Base-by-base conservation (phyloP, 2,888 invertebrate species). In the Brachypalpus laphriformis region DNA sequence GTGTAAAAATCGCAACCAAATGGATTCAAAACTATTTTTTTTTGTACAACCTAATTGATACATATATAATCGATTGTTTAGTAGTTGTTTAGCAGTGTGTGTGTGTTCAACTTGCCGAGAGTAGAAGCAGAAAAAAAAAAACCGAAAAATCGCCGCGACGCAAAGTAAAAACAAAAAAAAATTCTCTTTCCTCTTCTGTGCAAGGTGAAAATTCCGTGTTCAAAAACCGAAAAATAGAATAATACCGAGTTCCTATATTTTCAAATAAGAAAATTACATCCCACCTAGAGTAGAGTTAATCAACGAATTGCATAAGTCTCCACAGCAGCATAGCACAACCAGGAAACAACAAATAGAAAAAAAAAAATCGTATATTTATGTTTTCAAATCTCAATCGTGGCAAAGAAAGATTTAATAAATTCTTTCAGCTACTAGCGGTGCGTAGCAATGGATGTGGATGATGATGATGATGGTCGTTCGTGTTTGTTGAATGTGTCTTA, bases 401-500 rank as follows among this genome's bases (percentile, higher is more conserved):
- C 89, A 91, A 89, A 88, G 91, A 89, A 88, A 91, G 89, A 89
- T 89, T 91, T 85, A 90, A 89, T 87, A 90, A 91, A 89, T 89
- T 91, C 89, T 90, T 91, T 89, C 91, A 90, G 86, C 89, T 90
- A 88, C 89, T 91, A 88, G 91, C 90, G 91, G 92, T 91, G 90
- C 90, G 90, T 89, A 89, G 78, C 61, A 82, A 77, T 83, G 74
- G 83, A 83, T 80, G 61, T 25, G 34, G n/a, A n/a, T n/a, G n/a
- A n/a, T n/a, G n/a, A n/a, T n/a, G n/a, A n/a, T n/a, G n/a, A n/a
- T n/a, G n/a, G n/a, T n/a, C n/a, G n/a, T n/a, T 11, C 34, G 57
- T 76, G 77, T 86, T 80, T 82, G 72, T 82, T 86, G 71, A 66
- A 68, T 86, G 81, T 82, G 66, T 45, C 75, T 72, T 75, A 45